Evolutionary conservation across 2,888 invertebrate species (phyloP), one percentile per base, ranked within the genome.

Genomic region (Melanostoma scalare): DNA sequence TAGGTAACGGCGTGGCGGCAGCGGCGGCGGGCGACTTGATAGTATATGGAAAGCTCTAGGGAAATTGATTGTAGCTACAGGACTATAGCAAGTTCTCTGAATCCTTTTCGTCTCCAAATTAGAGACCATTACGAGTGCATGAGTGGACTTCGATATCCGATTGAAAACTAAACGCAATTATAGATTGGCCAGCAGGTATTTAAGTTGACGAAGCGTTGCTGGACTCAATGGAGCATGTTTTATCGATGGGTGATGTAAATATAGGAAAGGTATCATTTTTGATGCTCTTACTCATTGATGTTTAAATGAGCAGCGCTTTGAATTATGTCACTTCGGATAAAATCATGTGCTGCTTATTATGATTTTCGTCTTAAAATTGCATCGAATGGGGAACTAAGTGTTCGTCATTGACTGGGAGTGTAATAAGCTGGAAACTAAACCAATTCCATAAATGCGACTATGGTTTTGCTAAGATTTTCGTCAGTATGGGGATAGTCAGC

Each of bases 81-180:
- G 55, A 79, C 53, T 6, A n/a, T n/a, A 42, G 55, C 33, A 40
- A 65, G 56, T 52, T 48, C 33, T 50, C 6, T 52, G 40, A 20
- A 52, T 58, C 52, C 48, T 38, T 6, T 9, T 61, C 42, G 40
- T 10, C 52, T 65, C 53, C 10, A 76, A 76, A 76, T 75, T 46
- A 50, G 40, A 56, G 44, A 69, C 73, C 73, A 82, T 77, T 73
- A 77, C 52, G 33, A 58, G 35, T 73, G 73, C 68, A 68, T 82
- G 82, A 61, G 68, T 73, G 56, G 56, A 73, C 33, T 65, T 46
- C 52, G 56, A 82, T 55, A 69, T 63, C 76, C 52, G 67, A 69
- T 73, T 73, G 56, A 56, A 42, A 56, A 46, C 61, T 76, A 52
- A 40, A 44, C 52, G 50, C 61, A 75, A 71, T 75, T 71, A 80